Base-by-base conservation (phyloP, 2,113 vertebrate genomes). In the Bubo scandiacus region DNA sequence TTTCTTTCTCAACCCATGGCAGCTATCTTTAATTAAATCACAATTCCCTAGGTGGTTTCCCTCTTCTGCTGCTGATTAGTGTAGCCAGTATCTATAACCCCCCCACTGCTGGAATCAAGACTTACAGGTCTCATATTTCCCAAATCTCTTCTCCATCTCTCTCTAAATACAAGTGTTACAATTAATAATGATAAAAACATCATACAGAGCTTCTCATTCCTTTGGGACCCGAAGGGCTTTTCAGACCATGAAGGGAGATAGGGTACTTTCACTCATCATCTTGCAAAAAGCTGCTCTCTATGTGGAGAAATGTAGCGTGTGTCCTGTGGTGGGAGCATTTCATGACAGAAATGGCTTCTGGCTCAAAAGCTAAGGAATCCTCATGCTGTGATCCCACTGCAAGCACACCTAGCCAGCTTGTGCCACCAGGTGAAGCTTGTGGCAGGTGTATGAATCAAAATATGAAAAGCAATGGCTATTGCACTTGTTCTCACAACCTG, bases 1-100 rank as follows among this genome's bases (percentile, higher is more conserved):
- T 63, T 65, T 19, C 32, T 59, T 81, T 42, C 63, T 51, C 40
- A 92, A 90, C 82, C n/a, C 54, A 34, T 58, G 77, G 54, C 75
- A 79, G 93, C 73, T 95, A 94, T 96, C 80, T 86, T 96, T 97
- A 97, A 98, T 98, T 97, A 97, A 97, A 97, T 98, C 94, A 3
- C 81, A 66, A 12, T 90, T 96, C 95, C 67, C 77, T 93, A 66
- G 92, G 91, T 94, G 94, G 14, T 87, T 79, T 71, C 66, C 73
- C 81, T 91, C 83, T 86, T 96, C 94, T 81, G 55, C 26, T 86
- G 58, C 86, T 90, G 96, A 97, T 97, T 95, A 97, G 92, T 15
- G 11, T 88, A 89, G 58, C 51, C 93, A 74, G 38, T 66, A 91
- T 94, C 90, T 94, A n/a, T 94, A 94, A 68, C 80, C 32, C n/a